Conservation (phyloP, 2,888 invertebrate species). For the Metacarcinus magister region DNA sequence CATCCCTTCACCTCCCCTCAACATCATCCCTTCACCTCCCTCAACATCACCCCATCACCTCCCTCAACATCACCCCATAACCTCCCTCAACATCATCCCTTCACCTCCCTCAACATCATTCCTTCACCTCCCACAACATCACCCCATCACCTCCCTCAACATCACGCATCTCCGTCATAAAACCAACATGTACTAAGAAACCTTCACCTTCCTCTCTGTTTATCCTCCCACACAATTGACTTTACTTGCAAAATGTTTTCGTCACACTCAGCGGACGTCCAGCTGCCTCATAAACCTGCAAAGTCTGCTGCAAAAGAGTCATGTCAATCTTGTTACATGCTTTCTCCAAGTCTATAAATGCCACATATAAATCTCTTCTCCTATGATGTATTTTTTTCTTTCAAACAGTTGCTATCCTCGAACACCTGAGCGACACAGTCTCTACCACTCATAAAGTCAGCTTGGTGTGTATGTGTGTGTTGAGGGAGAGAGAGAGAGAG, state of each 20-base stretch:
- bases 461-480: too few relatives aligned
- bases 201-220: not conserved
- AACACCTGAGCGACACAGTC: not conserved
- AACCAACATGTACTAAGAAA: not conserved
- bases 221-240: not conserved
- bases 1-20: too few relatives aligned
- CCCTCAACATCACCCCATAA: too few relatives aligned
- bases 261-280: not conserved
- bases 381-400: not conserved
- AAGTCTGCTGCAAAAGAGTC: too few relatives aligned
- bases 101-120: too few relatives aligned
- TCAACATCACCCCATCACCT: too few relatives aligned
- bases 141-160: not conserved
- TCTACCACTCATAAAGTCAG: not conserved
- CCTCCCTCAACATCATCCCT: not conserved
- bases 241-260: not conserved
- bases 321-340: not conserved
- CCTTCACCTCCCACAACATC: too few relatives aligned
- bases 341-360: conserved; percentile 26
- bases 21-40: too few relatives aligned
- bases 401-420: not conserved
- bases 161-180: not conserved
- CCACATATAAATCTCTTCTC: conserved; percentile 7
- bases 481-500: not conserved
- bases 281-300: not conserved